phyloP scores from a whole-genome alignment of 2,113 vertebrate genomes.

The Pseudorasbora parva region DNA sequence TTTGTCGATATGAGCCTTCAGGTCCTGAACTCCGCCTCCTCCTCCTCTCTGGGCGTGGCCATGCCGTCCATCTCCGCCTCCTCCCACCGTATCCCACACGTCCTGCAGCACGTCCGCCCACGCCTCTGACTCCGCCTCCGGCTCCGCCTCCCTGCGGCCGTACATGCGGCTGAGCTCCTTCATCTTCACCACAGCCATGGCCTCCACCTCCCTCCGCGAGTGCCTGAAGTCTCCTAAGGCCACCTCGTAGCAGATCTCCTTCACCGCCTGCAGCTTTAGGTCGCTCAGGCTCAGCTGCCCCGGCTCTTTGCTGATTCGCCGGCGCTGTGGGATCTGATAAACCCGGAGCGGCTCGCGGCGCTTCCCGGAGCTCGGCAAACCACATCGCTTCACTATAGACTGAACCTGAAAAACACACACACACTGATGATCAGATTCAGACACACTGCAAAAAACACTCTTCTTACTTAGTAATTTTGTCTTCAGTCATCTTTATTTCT shows the following conservation, averaged over 20 bases:
- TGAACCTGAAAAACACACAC: conserved; percentile 83
- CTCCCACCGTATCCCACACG: conserved; percentile 89
- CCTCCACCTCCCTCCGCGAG: conserved; percentile 85
- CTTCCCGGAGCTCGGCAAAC: conserved; percentile 88
- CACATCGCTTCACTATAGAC: conserved; percentile 85
- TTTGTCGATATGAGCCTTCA: conserved; percentile 88
- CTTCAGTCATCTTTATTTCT: too few relatives aligned
- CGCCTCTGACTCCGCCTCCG: conserved; percentile 76
- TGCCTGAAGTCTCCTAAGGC: conserved; percentile 87
- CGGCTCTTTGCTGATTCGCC: conserved; percentile 83
- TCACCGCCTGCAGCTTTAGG: conserved; percentile 88
- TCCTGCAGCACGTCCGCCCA: conserved; percentile 85
- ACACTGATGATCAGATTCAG: too few relatives aligned
- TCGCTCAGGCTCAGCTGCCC: conserved; percentile 79
- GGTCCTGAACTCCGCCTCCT: conserved; percentile 66
- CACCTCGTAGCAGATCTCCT: conserved; percentile 91
- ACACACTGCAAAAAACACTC: too few relatives aligned
- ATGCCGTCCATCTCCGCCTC: conserved; percentile 87
- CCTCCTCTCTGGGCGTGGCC: conserved; percentile 22
- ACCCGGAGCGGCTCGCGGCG: conserved; percentile 82
- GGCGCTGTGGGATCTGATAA: conserved; percentile 87
- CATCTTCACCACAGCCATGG: conserved; percentile 88
- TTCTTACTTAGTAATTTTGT: too few relatives aligned
- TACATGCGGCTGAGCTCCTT: conserved; percentile 87
- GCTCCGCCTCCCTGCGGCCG: conserved; percentile 75